phyloP scores from a whole-genome alignment of 2,797 vertebrate genomes.

The Salmo trutta region DNA sequence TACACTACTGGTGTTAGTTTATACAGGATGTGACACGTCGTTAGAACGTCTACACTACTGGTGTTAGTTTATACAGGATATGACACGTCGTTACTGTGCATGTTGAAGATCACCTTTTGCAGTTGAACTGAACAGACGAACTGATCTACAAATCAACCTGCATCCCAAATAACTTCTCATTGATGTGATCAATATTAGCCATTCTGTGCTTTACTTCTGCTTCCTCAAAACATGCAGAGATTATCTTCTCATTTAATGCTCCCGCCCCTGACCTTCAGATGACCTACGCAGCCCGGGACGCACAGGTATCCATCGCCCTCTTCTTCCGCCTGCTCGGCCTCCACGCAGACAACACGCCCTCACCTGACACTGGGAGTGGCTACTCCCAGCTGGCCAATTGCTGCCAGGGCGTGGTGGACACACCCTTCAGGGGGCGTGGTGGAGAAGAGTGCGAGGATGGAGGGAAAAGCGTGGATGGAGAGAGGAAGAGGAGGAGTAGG shows the following conservation, averaged over 20 bases:
- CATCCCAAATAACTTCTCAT: too few relatives aligned
- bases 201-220: too few relatives aligned
- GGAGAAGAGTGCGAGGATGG: slow-evolving; percentile 65
- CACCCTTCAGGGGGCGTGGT: slow-evolving; percentile 83
- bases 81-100: too few relatives aligned
- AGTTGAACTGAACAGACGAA: too few relatives aligned
- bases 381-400: slow-evolving; percentile 72
- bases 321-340: slow-evolving; percentile 87
- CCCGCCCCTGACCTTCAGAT: slow-evolving; percentile 67
- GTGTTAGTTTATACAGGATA: not conserved
- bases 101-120: too few relatives aligned
- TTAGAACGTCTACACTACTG: slow-evolving; percentile 58
- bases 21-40: too few relatives aligned
- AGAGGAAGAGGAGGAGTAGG: slow-evolving; percentile 70
- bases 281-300: slow-evolving; percentile 90
- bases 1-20: too few relatives aligned
- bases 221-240: too few relatives aligned
- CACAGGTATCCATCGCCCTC: slow-evolving; percentile 90
- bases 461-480: slow-evolving; percentile 63
- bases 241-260: not conserved
- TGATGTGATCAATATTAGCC: too few relatives aligned
- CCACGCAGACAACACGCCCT: slow-evolving; percentile 53
- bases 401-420: slow-evolving; percentile 88
- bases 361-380: slow-evolving; percentile 48
- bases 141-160: too few relatives aligned